phyloP scores from a whole-genome alignment of 2,797 vertebrate genomes.

The Macropus fuliginosus region DNA sequence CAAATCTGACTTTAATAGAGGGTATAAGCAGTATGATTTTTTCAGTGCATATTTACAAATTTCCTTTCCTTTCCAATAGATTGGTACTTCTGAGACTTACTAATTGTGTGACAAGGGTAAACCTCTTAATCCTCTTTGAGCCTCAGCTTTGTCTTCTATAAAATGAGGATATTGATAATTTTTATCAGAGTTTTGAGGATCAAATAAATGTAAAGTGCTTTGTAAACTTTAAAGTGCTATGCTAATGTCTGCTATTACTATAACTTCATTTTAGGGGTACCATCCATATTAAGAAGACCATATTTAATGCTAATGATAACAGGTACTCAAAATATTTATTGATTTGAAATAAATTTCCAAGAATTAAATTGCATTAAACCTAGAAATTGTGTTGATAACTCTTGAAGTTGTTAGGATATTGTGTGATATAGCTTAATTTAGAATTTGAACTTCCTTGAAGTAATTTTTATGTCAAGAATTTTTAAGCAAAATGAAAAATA shows the following conservation, averaged over 20 bases:
- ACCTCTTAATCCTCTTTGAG: neutral
- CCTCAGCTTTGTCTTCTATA: neutral
- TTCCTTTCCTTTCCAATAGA: too few species aligned
- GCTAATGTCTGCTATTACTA: neutral
- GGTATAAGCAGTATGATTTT: too few species aligned
- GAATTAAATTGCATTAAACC: constrained; percentile 33
- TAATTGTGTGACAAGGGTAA: neutral
- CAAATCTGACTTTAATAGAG: too few species aligned
- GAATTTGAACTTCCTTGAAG: constrained; percentile 31
- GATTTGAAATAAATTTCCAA: constrained; percentile 42
- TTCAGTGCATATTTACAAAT: too few species aligned
- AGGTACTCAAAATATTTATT: neutral
- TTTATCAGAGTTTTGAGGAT: neutral
- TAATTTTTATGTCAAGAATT: neutral
- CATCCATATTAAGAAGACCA: neutral
- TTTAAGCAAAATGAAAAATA: neutral
- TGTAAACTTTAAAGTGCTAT: neutral
- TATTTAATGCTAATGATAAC: neutral
- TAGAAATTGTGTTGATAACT: constrained; percentile 27
- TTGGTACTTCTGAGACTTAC: neutral
- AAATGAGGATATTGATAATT: neutral
- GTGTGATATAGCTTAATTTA: constrained; percentile 27
- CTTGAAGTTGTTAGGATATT: constrained; percentile 30
- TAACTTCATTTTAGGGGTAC: neutral
- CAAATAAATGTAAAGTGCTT: neutral